These are phyloP conservation scores for Pseudochirops corinnae DNA, from an alignment of 2,797 vertebrate genomes.

Conservation along the genomic window DNA sequence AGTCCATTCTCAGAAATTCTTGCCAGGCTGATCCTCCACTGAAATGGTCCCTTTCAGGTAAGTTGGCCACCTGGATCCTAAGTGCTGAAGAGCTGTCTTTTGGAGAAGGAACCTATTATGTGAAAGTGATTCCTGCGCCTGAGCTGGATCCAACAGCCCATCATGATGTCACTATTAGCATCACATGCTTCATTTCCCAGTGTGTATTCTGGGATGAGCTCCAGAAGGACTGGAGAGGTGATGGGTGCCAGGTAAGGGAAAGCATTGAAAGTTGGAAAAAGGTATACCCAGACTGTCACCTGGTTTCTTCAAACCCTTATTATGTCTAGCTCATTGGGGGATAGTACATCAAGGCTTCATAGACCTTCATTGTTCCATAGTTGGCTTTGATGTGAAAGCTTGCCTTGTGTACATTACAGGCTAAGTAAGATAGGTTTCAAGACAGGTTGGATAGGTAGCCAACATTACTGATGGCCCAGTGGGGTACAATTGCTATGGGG, in stretches of 20 bases:
- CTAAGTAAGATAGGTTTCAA: not conserved
- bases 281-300: not conserved
- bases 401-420: not conserved
- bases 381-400: not conserved
- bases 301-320: not conserved
- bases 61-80: constrained; percentile 92
- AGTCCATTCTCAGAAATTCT: not conserved
- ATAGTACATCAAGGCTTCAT: not conserved
- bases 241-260: constrained; percentile 92
- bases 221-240: constrained; percentile 89
- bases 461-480: not conserved
- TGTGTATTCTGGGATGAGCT: constrained; percentile 95
- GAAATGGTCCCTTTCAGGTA: constrained; percentile 82
- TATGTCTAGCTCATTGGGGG: not conserved
- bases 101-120: constrained; percentile 90
- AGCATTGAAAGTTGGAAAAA: constrained; percentile 14
- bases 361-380: not conserved
- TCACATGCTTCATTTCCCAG: constrained; percentile 91
- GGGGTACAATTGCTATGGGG: not conserved
- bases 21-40: not conserved
- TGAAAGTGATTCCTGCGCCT: constrained; percentile 88
- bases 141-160: constrained; percentile 85
- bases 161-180: constrained; percentile 84
- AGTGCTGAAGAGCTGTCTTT: constrained; percentile 87
- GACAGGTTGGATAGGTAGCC: not conserved